A percentile compares a stretch with the other conserved stretches of the same genome.
Evolutionary conservation across 2,888 invertebrate genomes (phyloP).

Genomic region (Plagiodera versicolora): DNA sequence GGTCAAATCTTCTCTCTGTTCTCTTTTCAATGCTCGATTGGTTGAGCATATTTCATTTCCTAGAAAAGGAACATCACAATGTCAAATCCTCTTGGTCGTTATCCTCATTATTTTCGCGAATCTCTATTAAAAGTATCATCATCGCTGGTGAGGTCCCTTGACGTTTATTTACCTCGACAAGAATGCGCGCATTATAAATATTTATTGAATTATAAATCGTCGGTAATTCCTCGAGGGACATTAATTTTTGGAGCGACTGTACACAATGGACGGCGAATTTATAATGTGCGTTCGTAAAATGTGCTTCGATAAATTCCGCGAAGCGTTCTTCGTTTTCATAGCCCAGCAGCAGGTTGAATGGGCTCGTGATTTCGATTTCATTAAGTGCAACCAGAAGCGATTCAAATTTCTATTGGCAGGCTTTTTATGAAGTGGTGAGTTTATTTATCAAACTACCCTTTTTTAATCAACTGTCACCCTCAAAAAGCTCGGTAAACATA

Average conservation of each 20-base stretch:
- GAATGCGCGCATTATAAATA: conserved; percentile 31
- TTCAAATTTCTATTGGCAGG: neutral
- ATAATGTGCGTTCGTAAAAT: conserved; percentile 38
- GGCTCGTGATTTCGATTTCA: conserved; percentile 7
- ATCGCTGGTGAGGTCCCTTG: conserved; percentile 18
- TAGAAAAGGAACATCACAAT: no score
- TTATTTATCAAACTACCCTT: no score
- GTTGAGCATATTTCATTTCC: no score
- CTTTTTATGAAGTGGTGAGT: no score
- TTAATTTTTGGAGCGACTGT: conserved; percentile 31
- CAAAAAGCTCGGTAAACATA: no score
- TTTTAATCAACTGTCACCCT: no score
- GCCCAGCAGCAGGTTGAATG: conserved; percentile 16
- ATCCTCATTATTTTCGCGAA: neutral
- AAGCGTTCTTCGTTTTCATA: conserved; percentile 25
- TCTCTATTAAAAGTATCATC: neutral
- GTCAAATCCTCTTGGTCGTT: no score
- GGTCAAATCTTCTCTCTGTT: no score
- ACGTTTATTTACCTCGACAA: conserved; percentile 21
- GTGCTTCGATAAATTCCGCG: conserved; percentile 36
- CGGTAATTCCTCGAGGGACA: conserved; percentile 30
- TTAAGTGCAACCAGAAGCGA: no score
- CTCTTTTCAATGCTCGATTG: no score
- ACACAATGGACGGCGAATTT: conserved; percentile 35
- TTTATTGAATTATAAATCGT: conserved; percentile 33